These are phyloP conservation scores for Sitodiplosis mosellana DNA, from an alignment of 1,140 invertebrate genomes.

Conservation along the genomic window DNA sequence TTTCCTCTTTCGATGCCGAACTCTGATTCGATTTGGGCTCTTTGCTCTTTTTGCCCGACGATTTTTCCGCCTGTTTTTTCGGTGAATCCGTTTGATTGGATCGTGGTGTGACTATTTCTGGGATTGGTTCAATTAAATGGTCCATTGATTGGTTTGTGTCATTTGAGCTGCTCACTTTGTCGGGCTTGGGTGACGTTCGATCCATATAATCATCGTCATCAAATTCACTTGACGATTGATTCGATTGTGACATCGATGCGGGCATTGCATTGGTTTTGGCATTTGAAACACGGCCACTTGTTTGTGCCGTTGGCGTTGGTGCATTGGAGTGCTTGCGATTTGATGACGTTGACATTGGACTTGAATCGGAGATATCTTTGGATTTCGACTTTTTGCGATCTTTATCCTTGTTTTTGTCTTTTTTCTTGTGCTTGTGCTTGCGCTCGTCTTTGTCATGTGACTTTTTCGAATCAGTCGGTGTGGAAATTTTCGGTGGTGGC, in stretches of 20 bases:
- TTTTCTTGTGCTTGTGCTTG: constrained; percentile 38
- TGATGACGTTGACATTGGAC: constrained; percentile 5
- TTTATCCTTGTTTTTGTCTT: constrained; percentile 30
- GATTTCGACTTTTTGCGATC: constrained; percentile 25
- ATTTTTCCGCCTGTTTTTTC: constrained; percentile 9
- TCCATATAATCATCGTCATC: constrained; percentile 2
- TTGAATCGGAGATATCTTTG: constrained; percentile 22
- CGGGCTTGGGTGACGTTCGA: no score
- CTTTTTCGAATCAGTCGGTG: constrained; percentile 23
- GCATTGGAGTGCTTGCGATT: background rate
- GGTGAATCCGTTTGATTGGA: no score
- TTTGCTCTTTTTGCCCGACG: constrained; percentile 11
- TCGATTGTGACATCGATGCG: background rate
- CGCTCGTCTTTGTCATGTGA: constrained; percentile 28
- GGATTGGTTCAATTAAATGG: background rate
- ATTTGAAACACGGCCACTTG: background rate
- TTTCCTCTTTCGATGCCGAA: constrained; percentile 31
- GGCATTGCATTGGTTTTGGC: background rate
- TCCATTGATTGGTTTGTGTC: constrained; percentile 4
- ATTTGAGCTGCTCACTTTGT: constrained; percentile 2
- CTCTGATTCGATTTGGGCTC: constrained; percentile 11
- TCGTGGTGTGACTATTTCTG: background rate
- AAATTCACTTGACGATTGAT: background rate
- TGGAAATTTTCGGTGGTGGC: background rate
- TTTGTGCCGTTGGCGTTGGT: background rate